phyloP scores from a whole-genome alignment of 2,797 vertebrate genomes.

The Scarus forsteni region DNA sequence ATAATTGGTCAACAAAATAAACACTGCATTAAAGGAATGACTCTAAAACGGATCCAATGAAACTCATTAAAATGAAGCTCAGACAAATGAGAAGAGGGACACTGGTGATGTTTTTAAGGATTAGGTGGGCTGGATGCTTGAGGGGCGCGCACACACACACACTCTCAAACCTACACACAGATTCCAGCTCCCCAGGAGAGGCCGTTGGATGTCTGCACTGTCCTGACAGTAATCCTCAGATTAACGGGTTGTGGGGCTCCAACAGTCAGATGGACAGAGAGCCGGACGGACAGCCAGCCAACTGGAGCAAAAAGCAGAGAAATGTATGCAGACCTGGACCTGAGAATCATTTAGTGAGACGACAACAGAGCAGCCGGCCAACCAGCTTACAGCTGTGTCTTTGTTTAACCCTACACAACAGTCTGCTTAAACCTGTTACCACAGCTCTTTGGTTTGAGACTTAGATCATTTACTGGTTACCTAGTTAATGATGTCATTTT shows the following conservation, averaged over 20 bases:
- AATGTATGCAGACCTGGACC: constrained; percentile 37
- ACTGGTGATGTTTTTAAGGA: constrained; percentile 24
- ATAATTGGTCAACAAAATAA: too few relatives aligned
- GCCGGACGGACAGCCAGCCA: constrained; percentile 6
- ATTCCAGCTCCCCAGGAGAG: constrained; percentile 67
- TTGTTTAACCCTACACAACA: too few relatives aligned
- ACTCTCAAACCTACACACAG: constrained; percentile 37
- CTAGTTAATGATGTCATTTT: background rate
- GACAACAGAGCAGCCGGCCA: background rate
- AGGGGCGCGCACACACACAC: constrained; percentile 17
- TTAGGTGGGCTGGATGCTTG: constrained; percentile 22
- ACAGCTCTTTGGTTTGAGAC: background rate
- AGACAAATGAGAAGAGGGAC: background rate
- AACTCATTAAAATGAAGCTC: background rate
- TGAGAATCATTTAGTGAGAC: constrained; percentile 35
- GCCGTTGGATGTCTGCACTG: constrained; percentile 57
- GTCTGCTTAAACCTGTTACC: background rate
- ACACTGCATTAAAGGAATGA: background rate
- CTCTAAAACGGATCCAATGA: background rate
- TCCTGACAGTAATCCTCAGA: constrained; percentile 80
- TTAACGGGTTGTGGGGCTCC: constrained; percentile 69
- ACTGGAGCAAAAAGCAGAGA: constrained; percentile 39
- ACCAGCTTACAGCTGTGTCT: background rate
- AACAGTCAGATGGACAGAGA: constrained; percentile 32
- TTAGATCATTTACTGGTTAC: background rate